Conservation (phyloP, 2,113 vertebrate genomes). For the Neofelis nebulosa region DNA sequence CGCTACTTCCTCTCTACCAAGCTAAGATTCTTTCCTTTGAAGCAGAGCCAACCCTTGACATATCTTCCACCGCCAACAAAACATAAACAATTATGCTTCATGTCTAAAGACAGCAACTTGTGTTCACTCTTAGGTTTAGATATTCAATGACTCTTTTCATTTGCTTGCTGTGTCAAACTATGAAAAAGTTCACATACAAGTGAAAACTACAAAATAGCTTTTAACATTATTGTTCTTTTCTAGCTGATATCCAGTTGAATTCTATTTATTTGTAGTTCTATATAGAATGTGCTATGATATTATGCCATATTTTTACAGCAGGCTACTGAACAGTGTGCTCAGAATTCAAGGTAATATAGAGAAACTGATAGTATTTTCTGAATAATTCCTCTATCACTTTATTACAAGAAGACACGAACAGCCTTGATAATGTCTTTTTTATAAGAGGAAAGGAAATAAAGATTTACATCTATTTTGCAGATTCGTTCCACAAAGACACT, state of each 20-base stretch:
- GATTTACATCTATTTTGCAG: background rate
- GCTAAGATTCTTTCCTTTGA: background rate
- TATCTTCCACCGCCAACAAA: background rate
- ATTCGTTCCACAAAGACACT: background rate
- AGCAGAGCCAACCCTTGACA: background rate
- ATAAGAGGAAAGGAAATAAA: background rate
- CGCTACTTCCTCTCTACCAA: background rate
- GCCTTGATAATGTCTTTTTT: background rate
- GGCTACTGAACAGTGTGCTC: background rate
- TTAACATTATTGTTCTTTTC: background rate
- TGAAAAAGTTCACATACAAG: background rate
- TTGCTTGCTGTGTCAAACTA: background rate
- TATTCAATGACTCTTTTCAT: background rate
- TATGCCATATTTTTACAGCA: background rate
- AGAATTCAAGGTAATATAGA: background rate
- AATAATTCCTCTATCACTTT: background rate
- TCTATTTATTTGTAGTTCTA: background rate
- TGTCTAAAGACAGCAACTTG: background rate
- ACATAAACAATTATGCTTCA: background rate
- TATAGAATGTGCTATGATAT: background rate
- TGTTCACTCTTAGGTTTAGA: background rate
- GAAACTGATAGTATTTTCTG: background rate
- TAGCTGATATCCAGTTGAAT: background rate
- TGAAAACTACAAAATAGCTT: background rate
- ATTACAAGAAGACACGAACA: background rate